phyloP scores from a whole-genome alignment of 2,888 invertebrate species.

The Scaptomyza tumidula region DNA sequence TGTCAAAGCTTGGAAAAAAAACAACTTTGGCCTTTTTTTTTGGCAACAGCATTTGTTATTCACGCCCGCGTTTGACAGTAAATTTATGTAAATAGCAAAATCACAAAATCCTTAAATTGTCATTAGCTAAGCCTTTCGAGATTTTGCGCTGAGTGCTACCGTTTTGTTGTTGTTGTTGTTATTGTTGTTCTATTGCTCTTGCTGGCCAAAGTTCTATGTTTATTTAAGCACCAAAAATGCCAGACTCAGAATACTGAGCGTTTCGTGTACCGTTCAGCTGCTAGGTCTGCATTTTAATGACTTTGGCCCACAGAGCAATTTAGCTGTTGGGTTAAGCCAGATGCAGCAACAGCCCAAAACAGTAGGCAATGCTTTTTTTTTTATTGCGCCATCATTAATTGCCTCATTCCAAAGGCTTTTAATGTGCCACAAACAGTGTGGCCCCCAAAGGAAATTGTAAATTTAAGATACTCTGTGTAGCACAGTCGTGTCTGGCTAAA shows the following conservation, averaged over 20 bases:
- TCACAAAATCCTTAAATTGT: conserved; percentile 79
- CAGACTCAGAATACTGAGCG: conserved; percentile 5
- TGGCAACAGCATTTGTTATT: conserved; percentile 21
- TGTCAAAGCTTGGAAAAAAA: conserved; percentile 19
- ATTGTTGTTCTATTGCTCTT: not conserved
- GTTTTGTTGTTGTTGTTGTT: not conserved
- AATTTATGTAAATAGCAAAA: conserved; percentile 77
- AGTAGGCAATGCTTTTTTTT: conserved; percentile 31
- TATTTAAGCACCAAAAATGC: conserved; percentile 24
- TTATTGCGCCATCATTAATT: conserved; percentile 31
- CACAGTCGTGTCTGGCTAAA: not conserved
- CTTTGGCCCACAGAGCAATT: conserved; percentile 16
- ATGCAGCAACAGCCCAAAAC: conserved; percentile 22
- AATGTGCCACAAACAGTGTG: not conserved
- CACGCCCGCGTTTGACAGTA: conserved; percentile 49
- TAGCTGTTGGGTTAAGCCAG: conserved; percentile 3
- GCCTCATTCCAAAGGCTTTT: conserved; percentile 17
- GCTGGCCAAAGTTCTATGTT: conserved; percentile 12
- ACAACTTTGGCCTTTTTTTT: conserved; percentile 19
- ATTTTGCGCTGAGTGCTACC: conserved; percentile 43
- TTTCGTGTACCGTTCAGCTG: not conserved
- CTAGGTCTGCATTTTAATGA: conserved; percentile 43
- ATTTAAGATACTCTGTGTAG: not conserved
- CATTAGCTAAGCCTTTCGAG: conserved; percentile 75
- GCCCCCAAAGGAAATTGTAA: not conserved